Evolutionary conservation across 1,140 invertebrate genomes (phyloP).

Genomic region (Meteorus sp.): DNA sequence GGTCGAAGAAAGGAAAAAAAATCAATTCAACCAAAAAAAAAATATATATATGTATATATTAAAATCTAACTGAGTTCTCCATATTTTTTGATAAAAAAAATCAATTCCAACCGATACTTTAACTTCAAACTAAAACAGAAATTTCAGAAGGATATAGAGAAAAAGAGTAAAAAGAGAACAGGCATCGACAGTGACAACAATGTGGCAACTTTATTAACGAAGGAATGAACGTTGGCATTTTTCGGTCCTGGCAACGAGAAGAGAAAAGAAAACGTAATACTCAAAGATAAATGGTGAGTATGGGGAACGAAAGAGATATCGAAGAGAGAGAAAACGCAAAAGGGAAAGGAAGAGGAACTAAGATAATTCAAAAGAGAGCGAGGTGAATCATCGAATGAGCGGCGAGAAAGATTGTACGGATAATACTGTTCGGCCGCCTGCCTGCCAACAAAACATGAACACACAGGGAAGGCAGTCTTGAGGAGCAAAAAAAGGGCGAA

Average conservation of each 20-base stretch:
- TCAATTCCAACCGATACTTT: background rate
- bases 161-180: too few relatives aligned
- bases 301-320: conserved; percentile 7
- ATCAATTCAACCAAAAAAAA: background rate
- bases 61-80: background rate
- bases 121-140: too few relatives aligned
- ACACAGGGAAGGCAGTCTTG: conserved; percentile 21
- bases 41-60: background rate
- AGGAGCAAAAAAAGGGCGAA: background rate
- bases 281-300: background rate
- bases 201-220: background rate
- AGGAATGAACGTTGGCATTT: background rate
- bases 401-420: conserved; percentile 27
- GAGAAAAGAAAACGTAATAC: background rate
- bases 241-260: background rate
- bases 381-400: conserved; percentile 11
- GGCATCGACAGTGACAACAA: too few relatives aligned
- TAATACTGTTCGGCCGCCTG: conserved; percentile 52
- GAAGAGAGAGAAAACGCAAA: conserved; percentile 3
- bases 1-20: conserved; percentile 7
- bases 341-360: conserved; percentile 6
- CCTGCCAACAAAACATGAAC: conserved; percentile 2
- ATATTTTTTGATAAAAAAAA: background rate
- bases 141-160: too few relatives aligned
- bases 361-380: background rate